These are phyloP conservation scores for Drosophila albomicans DNA, from an alignment of 1,140 invertebrate genomes.

Conservation along the genomic window DNA sequence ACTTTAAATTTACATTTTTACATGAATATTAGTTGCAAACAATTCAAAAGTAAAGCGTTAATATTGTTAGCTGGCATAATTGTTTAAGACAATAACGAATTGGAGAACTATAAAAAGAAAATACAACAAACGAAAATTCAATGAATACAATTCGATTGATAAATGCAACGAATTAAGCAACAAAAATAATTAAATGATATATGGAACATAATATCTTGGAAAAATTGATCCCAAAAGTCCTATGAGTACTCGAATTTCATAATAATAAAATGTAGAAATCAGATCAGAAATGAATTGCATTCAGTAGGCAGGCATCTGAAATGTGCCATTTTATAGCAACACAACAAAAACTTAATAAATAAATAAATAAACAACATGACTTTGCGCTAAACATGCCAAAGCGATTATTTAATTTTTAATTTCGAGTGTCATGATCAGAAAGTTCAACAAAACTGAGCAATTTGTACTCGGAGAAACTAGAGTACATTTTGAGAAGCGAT, in stretches of 20 bases:
- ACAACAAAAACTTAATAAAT: conserved; percentile 24
- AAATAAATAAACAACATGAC: conserved; percentile 34
- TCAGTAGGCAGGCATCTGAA: conserved; percentile 30
- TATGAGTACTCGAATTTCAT: conserved; percentile 47
- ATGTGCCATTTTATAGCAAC: conserved; percentile 65
- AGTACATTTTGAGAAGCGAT: conserved; percentile 23
- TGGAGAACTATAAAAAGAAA: conserved; percentile 34
- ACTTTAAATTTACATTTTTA: conserved; percentile 35
- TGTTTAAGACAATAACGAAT: conserved; percentile 81
- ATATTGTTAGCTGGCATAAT: conserved; percentile 69
- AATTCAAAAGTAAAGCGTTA: conserved; percentile 39
- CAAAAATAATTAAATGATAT: conserved; percentile 32
- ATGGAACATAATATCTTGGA: background rate
- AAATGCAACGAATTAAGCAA: conserved; percentile 68
- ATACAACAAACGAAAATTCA: conserved; percentile 13
- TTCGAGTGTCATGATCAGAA: conserved; percentile 41
- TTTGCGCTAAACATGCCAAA: conserved; percentile 17
- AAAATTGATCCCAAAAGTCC: background rate
- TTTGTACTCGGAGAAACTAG: conserved; percentile 48
- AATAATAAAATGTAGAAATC: conserved; percentile 31
- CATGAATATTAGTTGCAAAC: conserved; percentile 31
- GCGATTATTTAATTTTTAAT: conserved; percentile 35
- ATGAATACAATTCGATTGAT: conserved; percentile 52
- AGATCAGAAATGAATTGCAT: conserved; percentile 23
- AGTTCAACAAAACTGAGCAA: conserved; percentile 31